A percentile compares a stretch with the other conserved stretches of the same genome.
These are phyloP conservation scores for Gambusia affinis DNA, from an alignment of 2,113 vertebrate species.

Conservation along the genomic window DNA sequence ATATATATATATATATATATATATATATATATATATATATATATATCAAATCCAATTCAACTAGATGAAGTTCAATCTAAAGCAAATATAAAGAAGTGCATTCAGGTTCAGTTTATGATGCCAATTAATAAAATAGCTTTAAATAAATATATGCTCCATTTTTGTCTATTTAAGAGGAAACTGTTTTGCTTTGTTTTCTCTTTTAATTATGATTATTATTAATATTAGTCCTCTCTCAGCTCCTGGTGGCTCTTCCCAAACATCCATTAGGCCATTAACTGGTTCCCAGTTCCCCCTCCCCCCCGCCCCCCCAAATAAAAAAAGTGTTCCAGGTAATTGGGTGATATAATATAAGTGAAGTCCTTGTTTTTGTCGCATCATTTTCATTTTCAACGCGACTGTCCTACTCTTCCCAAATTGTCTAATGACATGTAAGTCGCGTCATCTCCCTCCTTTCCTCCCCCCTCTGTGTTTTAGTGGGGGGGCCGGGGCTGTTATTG, in stretches of 20 bases:
- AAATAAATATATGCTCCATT: slow-evolving; percentile 1
- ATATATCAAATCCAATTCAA: no score
- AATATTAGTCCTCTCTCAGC: slow-evolving; percentile 17
- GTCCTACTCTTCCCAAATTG: slow-evolving; percentile 64
- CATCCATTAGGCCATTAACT: slow-evolving; percentile 55
- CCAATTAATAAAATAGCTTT: not conserved
- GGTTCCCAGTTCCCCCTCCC: slow-evolving; percentile 9
- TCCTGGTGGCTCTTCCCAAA: slow-evolving; percentile 35
- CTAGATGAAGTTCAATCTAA: no score
- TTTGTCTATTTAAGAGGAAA: not conserved
- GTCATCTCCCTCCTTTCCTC: slow-evolving; percentile 47
- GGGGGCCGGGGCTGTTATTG: slow-evolving; percentile 57
- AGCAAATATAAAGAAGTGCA: not conserved
- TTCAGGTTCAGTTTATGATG: not conserved
- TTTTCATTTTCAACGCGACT: slow-evolving; percentile 55
- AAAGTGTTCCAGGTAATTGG: slow-evolving; percentile 62
- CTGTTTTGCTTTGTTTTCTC: not conserved
- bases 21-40: no score
- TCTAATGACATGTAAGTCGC: slow-evolving; percentile 74
- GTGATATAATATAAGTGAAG: slow-evolving; percentile 54
- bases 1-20: no score
- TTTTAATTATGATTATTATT: not conserved
- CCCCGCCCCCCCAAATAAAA: not conserved
- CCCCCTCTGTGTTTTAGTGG: slow-evolving; percentile 39
- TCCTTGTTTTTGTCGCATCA: slow-evolving; percentile 64